Percentiles rank a stretch among this genome's conserved stretches.
Conservation (phyloP, 2,113 vertebrate genomes). For the Suricata suricatta region DNA sequence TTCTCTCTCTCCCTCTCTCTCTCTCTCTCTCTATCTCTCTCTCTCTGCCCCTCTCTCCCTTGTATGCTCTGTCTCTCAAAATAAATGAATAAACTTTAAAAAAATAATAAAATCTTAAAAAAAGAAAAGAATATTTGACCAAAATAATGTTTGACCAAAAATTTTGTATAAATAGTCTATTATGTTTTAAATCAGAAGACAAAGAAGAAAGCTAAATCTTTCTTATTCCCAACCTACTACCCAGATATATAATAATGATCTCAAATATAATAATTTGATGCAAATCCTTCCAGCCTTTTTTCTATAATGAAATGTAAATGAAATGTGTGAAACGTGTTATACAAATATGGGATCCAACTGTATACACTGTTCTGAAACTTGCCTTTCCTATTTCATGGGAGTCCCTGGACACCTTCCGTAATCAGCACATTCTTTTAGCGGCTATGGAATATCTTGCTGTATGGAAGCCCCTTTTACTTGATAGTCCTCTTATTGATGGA, state of each 20-base stretch:
- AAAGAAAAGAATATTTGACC: neutral
- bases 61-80: no score
- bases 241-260: neutral
- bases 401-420: neutral
- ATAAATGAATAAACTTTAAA: no score
- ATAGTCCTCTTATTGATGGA: neutral
- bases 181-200: slow-evolving; percentile 27
- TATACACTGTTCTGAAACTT: neutral
- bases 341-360: neutral
- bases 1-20: no score
- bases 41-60: no score
- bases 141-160: neutral
- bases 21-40: no score
- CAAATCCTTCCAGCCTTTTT: neutral
- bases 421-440: neutral
- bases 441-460: neutral
- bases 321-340: neutral
- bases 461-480: neutral
- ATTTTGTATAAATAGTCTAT: neutral
- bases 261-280: neutral
- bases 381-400: neutral
- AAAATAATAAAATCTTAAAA: neutral
- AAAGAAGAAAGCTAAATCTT: slow-evolving; percentile 13
- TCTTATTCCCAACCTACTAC: neutral
- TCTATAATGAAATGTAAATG: neutral